Conservation (phyloP, 2,797 vertebrate genomes). For the Pipistrellus pipistrellus region DNA sequence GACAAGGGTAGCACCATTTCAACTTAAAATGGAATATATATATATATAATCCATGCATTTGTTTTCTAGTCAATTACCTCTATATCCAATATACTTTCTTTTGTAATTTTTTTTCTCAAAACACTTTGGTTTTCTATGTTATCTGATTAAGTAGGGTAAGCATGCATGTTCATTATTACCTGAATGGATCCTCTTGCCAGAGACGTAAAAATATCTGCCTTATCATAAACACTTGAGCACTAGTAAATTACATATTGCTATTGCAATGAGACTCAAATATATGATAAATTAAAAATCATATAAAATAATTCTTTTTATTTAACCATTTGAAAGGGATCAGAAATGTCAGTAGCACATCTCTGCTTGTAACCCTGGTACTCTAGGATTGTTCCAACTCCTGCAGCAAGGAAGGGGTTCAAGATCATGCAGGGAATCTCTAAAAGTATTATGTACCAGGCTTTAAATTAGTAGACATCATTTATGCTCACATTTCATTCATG, state of each 20-base stretch:
- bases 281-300: neutral
- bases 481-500: neutral
- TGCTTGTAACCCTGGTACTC: neutral
- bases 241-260: neutral
- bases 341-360: neutral
- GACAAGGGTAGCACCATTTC: neutral
- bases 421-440: neutral
- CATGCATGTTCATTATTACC: neutral
- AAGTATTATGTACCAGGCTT: neutral
- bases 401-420: neutral
- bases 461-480: neutral
- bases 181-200: neutral
- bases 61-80: neutral
- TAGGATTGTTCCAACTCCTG: neutral
- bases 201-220: neutral
- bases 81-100: neutral
- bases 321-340: neutral
- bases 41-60: neutral
- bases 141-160: neutral
- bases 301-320: neutral
- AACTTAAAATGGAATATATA: neutral
- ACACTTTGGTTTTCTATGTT: neutral
- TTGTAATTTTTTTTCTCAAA: neutral
- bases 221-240: neutral
- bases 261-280: neutral